Conservation (phyloP, 2,113 vertebrate species). For the Prolemur simus region DNA sequence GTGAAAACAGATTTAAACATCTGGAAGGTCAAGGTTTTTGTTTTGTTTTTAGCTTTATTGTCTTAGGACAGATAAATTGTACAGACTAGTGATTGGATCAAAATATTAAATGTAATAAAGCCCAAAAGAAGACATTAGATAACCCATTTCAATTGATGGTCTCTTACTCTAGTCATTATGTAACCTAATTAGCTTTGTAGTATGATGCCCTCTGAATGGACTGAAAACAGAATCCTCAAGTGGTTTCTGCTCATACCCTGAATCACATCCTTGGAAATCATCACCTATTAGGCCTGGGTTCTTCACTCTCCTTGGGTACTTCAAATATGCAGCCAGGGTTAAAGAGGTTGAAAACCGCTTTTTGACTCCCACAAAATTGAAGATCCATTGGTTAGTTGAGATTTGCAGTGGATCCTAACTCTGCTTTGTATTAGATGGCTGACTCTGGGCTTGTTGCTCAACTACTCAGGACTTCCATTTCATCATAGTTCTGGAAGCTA, state of each 20-base stretch:
- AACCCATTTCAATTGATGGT: accelerated
- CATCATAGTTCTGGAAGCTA: neutral
- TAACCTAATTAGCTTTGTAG: neutral
- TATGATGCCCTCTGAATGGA: neutral
- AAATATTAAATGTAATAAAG: neutral
- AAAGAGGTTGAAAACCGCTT: neutral
- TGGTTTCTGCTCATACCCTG: neutral
- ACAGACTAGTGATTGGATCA: neutral
- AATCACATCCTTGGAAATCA: neutral
- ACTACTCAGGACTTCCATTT: neutral
- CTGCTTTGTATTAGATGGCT: neutral
- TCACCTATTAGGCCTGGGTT: accelerated
- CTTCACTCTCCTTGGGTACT: neutral
- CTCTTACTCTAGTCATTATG: neutral
- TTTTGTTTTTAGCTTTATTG: neutral
- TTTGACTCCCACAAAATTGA: neutral
- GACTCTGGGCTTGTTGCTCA: neutral
- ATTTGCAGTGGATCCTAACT: neutral
- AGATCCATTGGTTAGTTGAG: neutral
- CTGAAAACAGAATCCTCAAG: neutral
- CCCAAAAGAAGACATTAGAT: no score
- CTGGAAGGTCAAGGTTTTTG: neutral
- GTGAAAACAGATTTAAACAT: neutral
- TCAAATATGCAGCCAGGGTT: neutral
- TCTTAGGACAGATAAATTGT: neutral